Evolutionary conservation across 1,140 invertebrate species (phyloP), one percentile per base, ranked within the genome.

Genomic region (Bombus pyrosoma): DNA sequence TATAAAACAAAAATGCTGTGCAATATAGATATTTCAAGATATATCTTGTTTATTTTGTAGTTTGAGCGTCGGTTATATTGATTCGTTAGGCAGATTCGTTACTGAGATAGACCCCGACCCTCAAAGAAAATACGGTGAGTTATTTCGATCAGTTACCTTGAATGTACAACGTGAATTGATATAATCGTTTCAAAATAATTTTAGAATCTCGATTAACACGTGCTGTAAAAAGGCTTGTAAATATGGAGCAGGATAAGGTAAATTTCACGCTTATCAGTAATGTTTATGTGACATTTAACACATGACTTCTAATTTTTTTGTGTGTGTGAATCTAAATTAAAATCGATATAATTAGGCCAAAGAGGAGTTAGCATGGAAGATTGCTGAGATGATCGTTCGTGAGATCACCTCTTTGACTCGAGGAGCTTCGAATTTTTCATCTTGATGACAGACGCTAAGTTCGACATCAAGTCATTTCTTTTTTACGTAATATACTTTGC

Each of bases 371-470:
- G 98, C 98, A 47, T 98, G 98, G 97, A 98, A 98, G 95, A 97
- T 99, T 85, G 98, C 98, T 34, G 98, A 98, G 95, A 99, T 98
- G 98, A 99, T 99, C 91, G 97, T 99, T 57, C 98, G 97, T 94
- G 98, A 98, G 95, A 97, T 99, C 53, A 98, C 98, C 47, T 97
- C 96, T 92, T 96, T 99, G 84, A 99, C 98, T 41, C 96, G 98
- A 93, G 96, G 95, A 83, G 77, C 90, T 73, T 87, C 93, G 6
- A 90, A 93, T 87, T 91, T 92, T 91, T 91, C 93, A 81, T 93
- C 94, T 32, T 95, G 92, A 95, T 93, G 79, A 69, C 59, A 83
- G 72, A 86, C 28, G 68, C 77, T 75, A 73, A 25, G 9, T 69
- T 32, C 25, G 25, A 37, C 13, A 34, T 43, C 47, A 15, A 75